Conservation (phyloP, 2,113 vertebrate species). For the Thalassoma bifasciatum region DNA sequence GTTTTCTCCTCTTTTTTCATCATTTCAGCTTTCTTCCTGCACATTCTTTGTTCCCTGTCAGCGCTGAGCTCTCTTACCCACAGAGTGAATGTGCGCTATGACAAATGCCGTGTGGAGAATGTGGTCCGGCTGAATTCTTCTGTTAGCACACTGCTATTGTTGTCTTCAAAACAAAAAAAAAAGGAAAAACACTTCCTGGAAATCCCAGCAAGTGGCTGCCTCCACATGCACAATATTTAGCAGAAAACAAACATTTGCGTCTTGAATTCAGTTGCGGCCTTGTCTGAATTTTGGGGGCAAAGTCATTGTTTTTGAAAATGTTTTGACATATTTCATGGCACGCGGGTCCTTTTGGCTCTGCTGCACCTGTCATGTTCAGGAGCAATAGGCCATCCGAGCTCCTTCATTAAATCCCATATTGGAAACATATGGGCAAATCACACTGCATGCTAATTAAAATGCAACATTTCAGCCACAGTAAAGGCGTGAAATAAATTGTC, state of each 20-base stretch:
- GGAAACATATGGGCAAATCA: conserved; percentile 49
- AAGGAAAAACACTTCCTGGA: conserved; percentile 54
- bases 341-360: conserved; percentile 50
- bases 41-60: conserved; percentile 59
- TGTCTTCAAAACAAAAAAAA: conserved; percentile 28
- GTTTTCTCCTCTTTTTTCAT: conserved; percentile 34
- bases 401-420: conserved; percentile 47
- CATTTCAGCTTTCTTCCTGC: conserved; percentile 18
- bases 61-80: conserved; percentile 29
- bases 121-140: conserved; percentile 61
- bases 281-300: conserved; percentile 10
- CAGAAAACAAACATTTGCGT: not conserved
- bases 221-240: conserved; percentile 9
- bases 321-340: conserved; percentile 47
- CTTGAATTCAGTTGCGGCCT: not conserved
- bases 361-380: conserved; percentile 65
- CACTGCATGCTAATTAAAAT: conserved; percentile 49
- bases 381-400: conserved; percentile 25
- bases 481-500: not conserved
- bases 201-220: conserved; percentile 50
- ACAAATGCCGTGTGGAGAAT: conserved; percentile 61
- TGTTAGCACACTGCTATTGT: conserved; percentile 63
- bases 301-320: conserved; percentile 31
- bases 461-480: conserved; percentile 13
- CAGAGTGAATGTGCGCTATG: conserved; percentile 48